Evolutionary conservation across 1,140 invertebrate species (phyloP).

Genomic region (Rhagoletis pomonella): DNA sequence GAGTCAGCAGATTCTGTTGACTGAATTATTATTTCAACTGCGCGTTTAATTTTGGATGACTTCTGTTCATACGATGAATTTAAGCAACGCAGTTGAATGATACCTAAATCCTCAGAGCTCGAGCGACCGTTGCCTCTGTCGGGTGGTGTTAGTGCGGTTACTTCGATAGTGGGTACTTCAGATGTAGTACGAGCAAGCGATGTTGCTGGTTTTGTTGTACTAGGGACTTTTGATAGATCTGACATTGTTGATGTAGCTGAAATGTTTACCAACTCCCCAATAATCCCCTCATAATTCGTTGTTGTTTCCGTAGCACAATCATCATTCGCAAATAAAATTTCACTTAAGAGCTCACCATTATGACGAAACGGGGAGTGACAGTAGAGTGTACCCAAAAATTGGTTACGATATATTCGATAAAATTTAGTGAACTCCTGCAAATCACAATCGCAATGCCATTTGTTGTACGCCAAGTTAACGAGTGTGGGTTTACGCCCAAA

Average conservation of each 20-base stretch:
- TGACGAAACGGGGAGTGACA: conserved; percentile 59
- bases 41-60: background rate
- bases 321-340: conserved; percentile 53
- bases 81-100: conserved; percentile 55
- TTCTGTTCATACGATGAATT: background rate
- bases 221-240: background rate
- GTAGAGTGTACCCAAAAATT: conserved; percentile 60
- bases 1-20: background rate
- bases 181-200: background rate
- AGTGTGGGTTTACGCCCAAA: background rate
- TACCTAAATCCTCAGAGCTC: background rate
- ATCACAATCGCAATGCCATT: conserved; percentile 62
- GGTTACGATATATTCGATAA: conserved; percentile 55
- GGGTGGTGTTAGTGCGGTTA: too few species aligned
- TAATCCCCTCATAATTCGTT: background rate
- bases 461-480: conserved; percentile 60
- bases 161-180: too few species aligned
- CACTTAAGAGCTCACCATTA: conserved; percentile 60
- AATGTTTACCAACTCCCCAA: background rate
- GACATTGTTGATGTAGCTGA: background rate
- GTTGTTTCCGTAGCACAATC: background rate
- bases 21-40: background rate
- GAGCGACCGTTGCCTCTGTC: background rate
- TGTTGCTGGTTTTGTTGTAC: background rate
- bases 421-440: conserved; percentile 55